Percentiles rank a stretch among this genome's conserved stretches.
These are phyloP conservation scores for Platysteira castanea DNA, from an alignment of 2,113 vertebrate genomes.

Conservation along the genomic window DNA sequence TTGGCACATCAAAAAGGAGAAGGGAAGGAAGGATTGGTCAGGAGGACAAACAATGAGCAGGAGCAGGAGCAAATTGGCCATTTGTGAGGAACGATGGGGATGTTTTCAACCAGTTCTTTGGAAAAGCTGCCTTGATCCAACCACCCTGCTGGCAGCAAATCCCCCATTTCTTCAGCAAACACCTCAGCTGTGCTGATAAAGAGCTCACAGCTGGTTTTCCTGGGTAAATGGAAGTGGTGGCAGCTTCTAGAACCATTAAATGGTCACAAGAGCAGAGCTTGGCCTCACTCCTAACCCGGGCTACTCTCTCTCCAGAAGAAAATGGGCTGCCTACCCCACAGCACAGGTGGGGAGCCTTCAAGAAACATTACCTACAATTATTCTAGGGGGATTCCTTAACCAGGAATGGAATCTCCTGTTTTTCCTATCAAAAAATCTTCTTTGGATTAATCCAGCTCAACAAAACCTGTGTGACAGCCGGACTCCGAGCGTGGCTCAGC, in stretches of 20 bases:
- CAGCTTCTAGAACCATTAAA: neutral
- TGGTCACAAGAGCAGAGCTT: neutral
- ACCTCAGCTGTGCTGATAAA: neutral
- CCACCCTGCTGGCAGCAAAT: neutral
- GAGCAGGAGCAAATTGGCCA: conserved; percentile 32
- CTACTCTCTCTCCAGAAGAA: too few species aligned
- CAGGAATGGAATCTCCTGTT: neutral
- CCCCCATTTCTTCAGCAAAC: neutral
- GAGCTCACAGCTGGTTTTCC: neutral
- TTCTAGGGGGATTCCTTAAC: neutral
- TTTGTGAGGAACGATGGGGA: neutral
- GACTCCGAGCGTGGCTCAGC: neutral
- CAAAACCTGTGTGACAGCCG: neutral
- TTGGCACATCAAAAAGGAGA: conserved; percentile 60
- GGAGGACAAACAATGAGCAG: conserved; percentile 13
- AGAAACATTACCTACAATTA: neutral
- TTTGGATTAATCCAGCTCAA: neutral
- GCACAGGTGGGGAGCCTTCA: accelerated
- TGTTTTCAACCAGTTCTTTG: neutral
- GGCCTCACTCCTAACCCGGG: neutral
- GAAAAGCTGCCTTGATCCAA: neutral
- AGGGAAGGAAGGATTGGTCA: conserved; percentile 3
- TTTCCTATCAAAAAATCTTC: neutral
- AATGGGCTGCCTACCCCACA: neutral
- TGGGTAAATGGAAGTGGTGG: neutral